Evolutionary conservation across 2,888 invertebrate genomes (phyloP), one percentile per base, ranked within the genome.

Genomic region (Aquatica leii): DNA sequence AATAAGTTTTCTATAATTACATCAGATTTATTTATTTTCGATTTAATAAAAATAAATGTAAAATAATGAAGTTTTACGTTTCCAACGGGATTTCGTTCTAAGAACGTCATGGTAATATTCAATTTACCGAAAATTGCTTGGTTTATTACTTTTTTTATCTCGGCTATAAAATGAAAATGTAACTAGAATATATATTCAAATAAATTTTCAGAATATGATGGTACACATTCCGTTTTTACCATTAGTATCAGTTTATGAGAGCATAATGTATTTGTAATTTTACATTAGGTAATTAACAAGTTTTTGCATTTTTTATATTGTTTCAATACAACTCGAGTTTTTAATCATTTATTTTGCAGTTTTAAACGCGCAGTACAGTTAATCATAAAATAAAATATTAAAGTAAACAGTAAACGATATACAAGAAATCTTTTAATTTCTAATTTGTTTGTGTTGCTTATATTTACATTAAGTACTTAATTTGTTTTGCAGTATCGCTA

Each of bases 101-200:
- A 40, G 55, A 55, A 50, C 55, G 49, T 55, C 55, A 49, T 50
- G 40, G 61, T 61, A 61, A 61, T 61, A 61, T 61, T 61, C 61
- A 61, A 61, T 62, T 58, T 53, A 54, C 53, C 48, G 62, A 58
- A 62, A 58, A 58, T 58, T 62, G 57, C 57, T n/a, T 18, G 51
- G 55, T 62, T 62, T 62, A 56, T 51, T 52, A 56, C 56, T 52
- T 57, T 59, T 52, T 62, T 62, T 58, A 53, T 58, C 34, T 40
- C 20, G 4, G 46, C 43, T 31, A 62, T 62, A 62, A 62, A 62
- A 62, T 52, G 62, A 52, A 62, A 62, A 58, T 52, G 53, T 57
- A 62, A 57, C 57, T 57, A 57, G 46, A 51, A 48, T 52, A 52
- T 56, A 24, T 24, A 24, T 62, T 57, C 57, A 57, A 57, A 56